A percentile compares a stretch with the other conserved stretches of the same genome.
Conservation (phyloP, 1,140 invertebrate genomes). For the Dendroctonus ponderosae region DNA sequence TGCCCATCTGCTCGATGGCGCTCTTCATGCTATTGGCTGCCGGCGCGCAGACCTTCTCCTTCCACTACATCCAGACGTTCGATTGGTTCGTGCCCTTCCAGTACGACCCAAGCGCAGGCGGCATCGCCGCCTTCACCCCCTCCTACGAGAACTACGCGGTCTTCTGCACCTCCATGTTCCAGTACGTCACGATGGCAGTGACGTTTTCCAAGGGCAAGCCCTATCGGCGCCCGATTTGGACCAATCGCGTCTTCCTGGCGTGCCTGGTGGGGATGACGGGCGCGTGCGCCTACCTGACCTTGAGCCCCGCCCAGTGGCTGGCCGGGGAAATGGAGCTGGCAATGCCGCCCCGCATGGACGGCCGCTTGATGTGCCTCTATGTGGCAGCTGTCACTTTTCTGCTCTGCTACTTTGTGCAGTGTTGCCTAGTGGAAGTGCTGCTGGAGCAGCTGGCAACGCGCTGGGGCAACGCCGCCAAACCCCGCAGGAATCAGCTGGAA, state of each 20-base stretch:
- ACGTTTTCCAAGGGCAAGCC: conserved; percentile 90
- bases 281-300: conserved; percentile 67
- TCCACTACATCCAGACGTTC: conserved; percentile 63
- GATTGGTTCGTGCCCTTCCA: conserved; percentile 70
- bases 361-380: conserved; percentile 61
- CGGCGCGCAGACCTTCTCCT: conserved; percentile 66
- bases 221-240: conserved; percentile 80
- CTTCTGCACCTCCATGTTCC: conserved; percentile 85
- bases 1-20: conserved; percentile 65
- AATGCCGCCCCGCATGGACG: conserved; percentile 63
- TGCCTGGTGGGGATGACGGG: conserved; percentile 64
- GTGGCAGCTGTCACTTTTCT: conserved; percentile 62
- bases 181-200: conserved; percentile 88
- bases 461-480: too few species aligned
- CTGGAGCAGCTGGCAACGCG: conserved; percentile 54
- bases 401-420: conserved; percentile 62
- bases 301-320: conserved; percentile 67
- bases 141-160: conserved; percentile 84
- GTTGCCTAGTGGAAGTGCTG: conserved; percentile 62
- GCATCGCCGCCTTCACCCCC: conserved; percentile 47
- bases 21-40: conserved; percentile 72
- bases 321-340: conserved; percentile 61
- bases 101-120: conserved; percentile 44
- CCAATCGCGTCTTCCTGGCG: conserved; percentile 68
- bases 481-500: too few species aligned